phyloP scores from a whole-genome alignment of 1,140 invertebrate genomes.

The Cherax quadricarinatus region DNA sequence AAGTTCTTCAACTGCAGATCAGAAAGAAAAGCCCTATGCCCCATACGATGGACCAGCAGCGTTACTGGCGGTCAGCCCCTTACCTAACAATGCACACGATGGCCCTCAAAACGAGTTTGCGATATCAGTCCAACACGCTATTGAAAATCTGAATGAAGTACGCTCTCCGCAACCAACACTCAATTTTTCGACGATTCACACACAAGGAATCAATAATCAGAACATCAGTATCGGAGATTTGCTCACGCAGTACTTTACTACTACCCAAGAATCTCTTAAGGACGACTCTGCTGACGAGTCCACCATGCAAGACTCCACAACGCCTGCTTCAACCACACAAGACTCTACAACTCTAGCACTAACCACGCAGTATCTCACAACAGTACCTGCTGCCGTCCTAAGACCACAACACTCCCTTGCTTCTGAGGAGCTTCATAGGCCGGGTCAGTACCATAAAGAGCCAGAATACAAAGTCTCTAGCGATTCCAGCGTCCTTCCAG shows the following conservation, averaged over 20 bases:
- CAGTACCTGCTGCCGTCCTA: neutral
- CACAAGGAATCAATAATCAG: no score
- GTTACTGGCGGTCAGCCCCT: conserved; percentile 8
- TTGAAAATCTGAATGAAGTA: neutral
- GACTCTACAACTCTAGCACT: neutral
- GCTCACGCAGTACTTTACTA: conserved; percentile 14
- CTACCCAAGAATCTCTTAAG: neutral
- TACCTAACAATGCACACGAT: no score
- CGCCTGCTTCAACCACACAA: neutral
- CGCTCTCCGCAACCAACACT: neutral
- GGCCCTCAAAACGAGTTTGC: neutral
- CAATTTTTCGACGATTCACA: neutral
- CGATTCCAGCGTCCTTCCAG: conserved; percentile 20
- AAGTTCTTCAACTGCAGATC: neutral
- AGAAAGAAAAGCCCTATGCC: neutral
- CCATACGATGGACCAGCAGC: conserved; percentile 18
- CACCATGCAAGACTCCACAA: no score
- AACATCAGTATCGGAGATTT: neutral
- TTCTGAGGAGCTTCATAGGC: neutral
- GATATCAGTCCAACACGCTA: neutral
- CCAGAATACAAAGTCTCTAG: neutral
- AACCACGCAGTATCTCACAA: neutral
- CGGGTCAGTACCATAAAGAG: neutral
- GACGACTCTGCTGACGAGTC: neutral
- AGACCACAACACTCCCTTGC: neutral